These are phyloP conservation scores for Pseudochirops corinnae DNA, from an alignment of 2,797 vertebrate species.

Conservation along the genomic window DNA sequence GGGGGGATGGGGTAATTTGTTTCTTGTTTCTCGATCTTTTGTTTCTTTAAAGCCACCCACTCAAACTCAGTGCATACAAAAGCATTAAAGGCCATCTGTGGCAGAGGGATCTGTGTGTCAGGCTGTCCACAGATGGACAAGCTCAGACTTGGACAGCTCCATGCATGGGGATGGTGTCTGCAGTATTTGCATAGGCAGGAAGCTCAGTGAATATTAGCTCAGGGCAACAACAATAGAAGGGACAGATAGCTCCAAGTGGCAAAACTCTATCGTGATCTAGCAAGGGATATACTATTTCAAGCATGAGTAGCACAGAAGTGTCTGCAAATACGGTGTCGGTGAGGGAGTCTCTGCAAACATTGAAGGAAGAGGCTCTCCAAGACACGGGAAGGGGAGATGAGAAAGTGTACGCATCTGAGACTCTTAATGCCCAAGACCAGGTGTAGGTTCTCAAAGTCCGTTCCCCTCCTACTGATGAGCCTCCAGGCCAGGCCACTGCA, in stretches of 20 bases:
- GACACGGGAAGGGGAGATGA: not conserved
- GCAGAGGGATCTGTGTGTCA: not conserved
- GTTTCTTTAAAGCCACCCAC: conserved; percentile 12
- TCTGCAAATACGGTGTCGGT: not conserved
- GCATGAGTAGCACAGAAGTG: not conserved
- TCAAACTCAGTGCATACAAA: not conserved
- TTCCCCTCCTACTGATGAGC: not conserved
- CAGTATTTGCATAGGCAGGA: not conserved
- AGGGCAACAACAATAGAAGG: not conserved
- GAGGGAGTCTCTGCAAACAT: not conserved
- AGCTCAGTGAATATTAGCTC: not conserved
- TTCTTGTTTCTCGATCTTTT: not conserved
- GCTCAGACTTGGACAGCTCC: not conserved
- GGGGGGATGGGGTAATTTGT: too few relatives aligned
- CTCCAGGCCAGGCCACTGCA: not conserved
- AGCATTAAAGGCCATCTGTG: not conserved
- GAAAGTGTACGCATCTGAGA: not conserved
- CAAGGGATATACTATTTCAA: not conserved
- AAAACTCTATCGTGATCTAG: not conserved
- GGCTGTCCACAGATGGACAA: not conserved
- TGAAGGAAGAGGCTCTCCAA: not conserved
- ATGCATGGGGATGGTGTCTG: not conserved
- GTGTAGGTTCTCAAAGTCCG: not conserved
- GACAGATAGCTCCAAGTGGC: not conserved
- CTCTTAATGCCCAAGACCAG: not conserved